phyloP scores from a whole-genome alignment of 2,113 vertebrate species.

The Alosa alosa region DNA sequence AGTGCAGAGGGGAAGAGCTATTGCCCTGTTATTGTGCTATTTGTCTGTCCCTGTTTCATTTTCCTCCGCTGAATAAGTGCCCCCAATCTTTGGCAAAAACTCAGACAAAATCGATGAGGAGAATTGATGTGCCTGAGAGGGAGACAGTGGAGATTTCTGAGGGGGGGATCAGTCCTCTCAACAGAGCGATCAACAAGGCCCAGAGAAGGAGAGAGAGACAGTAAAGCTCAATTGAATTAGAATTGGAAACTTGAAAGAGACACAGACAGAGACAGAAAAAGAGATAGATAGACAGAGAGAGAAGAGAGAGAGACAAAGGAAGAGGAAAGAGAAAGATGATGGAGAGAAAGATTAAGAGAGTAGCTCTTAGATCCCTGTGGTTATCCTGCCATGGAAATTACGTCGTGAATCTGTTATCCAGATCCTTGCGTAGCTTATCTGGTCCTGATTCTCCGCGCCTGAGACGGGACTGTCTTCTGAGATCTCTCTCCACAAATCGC shows the following conservation, averaged over 20 bases:
- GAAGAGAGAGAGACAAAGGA: neutral
- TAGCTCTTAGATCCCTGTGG: neutral
- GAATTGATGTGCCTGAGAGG: neutral
- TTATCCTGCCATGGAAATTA: neutral
- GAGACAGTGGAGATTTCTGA: neutral
- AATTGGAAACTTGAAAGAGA: neutral
- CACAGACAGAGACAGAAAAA: neutral
- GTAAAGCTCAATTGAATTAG: too few relatives aligned
- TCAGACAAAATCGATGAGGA: neutral
- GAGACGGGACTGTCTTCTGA: neutral
- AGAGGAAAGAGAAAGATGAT: too few relatives aligned
- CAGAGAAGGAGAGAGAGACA: neutral
- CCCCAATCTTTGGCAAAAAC: neutral
- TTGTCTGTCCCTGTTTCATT: neutral
- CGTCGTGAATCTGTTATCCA: conserved; percentile 17
- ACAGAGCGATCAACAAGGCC: neutral
- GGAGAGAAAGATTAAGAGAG: neutral
- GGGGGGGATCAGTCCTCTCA: neutral
- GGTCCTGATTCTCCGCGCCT: neutral
- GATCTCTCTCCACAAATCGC: neutral
- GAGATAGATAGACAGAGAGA: neutral
- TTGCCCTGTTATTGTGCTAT: neutral
- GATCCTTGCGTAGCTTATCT: too few relatives aligned
- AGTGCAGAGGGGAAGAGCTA: neutral
- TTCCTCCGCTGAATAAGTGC: neutral